Base-by-base conservation (phyloP, 2,113 vertebrate species). In the Hemiprocne comata region DNA sequence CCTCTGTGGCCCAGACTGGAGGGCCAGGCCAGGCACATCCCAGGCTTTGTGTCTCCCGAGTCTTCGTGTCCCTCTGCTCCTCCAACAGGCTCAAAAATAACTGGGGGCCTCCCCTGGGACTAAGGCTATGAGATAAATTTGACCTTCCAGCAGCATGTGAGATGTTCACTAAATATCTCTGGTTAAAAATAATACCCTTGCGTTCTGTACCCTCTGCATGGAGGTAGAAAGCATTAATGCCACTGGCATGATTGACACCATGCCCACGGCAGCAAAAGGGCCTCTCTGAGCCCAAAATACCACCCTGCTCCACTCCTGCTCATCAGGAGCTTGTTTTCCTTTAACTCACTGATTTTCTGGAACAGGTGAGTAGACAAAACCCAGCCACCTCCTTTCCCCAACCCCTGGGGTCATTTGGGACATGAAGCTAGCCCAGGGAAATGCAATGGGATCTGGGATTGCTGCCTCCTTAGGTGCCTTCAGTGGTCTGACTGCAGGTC, bases 81-180 rank as follows among this genome's bases (percentile, higher is more conserved):
- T 72, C 64, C 64, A n/a, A 54, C 18, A 51, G 48, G 73, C 86
- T 93, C 77, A 74, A 71, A 93, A 93, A 94, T 87, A 93, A 78
- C 77, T 2, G 5, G 46, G 77, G 85, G 51, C 36, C n/a, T 96
- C 91, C 65, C 55, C 10, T 1, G 65, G 72, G 80, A 92, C 36
- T 54, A 76, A 92, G 89, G 87, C 89, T 89, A 38, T 70, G 84
- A 93, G 89, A 76, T 85, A 77, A 81, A 93, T 90, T 42, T 88
- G 93, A 94, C 81, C 89, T 70, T 74, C 46, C 38, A 24, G 55
- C 65, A 87, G 85, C 85, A 87, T 10, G 18, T 65, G 85, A 81
- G 85, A 65, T 31, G 24, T 65, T 86, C 6, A 7, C 84, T 80
- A 40, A 86, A 77, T 54, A 89, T 62, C 48, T 65, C 61, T 0